Base-by-base conservation (phyloP, 1,140 invertebrate genomes). In the Drosophila aff. region DNA sequence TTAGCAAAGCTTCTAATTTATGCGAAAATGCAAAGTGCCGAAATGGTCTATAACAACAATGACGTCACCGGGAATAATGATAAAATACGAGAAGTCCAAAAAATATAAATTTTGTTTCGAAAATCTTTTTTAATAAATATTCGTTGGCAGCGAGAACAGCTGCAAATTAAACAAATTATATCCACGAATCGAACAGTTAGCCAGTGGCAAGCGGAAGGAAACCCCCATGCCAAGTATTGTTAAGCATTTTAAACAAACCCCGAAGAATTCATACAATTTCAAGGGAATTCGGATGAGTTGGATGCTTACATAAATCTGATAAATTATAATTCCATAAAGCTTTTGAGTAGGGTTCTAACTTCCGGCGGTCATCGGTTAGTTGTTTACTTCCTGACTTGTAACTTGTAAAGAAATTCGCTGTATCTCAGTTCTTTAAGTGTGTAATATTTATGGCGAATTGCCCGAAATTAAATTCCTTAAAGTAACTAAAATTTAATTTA, bases 91-190 rank as follows among this genome's bases (percentile, higher is more conserved):
- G 16, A 71, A 18, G 64, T n/a, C 63, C 26, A 26, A 40, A 67
- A 71, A 46, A 33, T 33, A 18, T 33, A 18, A 18, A 36, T 13
- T 53, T 36, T 40, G 21, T 68, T 68, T 53, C 38, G 28, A 38
- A 53, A 33, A 53, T 69, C 33, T 53, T 36, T 28, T 26, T 26
- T 38, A 40, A 68, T 68, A 47, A 44, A 67, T 47, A 38, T 28
- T 31, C 38, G 8, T 43, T 66, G 46, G 38, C 23, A 36, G 36
- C n/a, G 47, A 9, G 59, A 62, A 67, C 36, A 67, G 43, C 69
- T 50, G 68, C 69, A 50, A 72, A 60, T 43, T 72, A 26, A 41
- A 59, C 66, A 72, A 60, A 72, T 50, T 72, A 72, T 72, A 50
- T 72, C 52, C 69, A 21, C 36, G 69, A 72, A 59, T 72, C 52